phyloP scores from a whole-genome alignment of 2,113 vertebrate species.

The Odontophorus gujanensis region DNA sequence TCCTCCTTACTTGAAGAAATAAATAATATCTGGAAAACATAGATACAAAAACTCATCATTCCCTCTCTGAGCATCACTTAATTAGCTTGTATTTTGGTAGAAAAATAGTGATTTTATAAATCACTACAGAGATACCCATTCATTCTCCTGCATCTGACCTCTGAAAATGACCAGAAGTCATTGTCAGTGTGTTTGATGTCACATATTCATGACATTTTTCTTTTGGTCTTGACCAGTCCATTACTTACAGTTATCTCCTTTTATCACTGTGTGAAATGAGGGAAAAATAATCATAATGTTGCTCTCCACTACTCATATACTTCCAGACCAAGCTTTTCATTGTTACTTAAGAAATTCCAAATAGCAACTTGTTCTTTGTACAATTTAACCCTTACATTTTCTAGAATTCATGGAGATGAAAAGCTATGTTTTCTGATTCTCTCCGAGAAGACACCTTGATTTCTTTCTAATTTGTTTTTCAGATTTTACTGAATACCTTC shows the following conservation, averaged over 20 bases:
- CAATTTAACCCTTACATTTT: not conserved
- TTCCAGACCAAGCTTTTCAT: not conserved
- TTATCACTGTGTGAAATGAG: not conserved
- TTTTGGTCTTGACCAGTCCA: not conserved
- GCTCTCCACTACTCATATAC: not conserved
- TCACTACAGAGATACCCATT: not conserved
- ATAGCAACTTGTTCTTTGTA: not conserved
- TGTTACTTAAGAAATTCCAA: not conserved
- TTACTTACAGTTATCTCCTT: not conserved
- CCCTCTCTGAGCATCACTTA: not conserved
- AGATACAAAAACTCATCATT: accelerated
- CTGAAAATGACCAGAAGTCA: not conserved
- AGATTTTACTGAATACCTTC: not conserved
- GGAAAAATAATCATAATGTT: not conserved
- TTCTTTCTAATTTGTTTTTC: not conserved
- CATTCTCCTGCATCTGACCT: not conserved
- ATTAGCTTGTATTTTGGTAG: not conserved
- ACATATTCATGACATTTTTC: not conserved
- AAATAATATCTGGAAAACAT: not conserved
- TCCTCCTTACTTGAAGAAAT: not conserved
- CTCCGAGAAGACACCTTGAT: not conserved
- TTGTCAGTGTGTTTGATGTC: not conserved
- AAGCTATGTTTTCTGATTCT: not conserved
- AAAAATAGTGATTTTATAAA: not conserved
- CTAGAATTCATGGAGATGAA: not conserved